Percentiles rank a stretch among this genome's conserved stretches.
phyloP scores from a whole-genome alignment of 2,113 vertebrate species.

The Suricata suricatta region DNA sequence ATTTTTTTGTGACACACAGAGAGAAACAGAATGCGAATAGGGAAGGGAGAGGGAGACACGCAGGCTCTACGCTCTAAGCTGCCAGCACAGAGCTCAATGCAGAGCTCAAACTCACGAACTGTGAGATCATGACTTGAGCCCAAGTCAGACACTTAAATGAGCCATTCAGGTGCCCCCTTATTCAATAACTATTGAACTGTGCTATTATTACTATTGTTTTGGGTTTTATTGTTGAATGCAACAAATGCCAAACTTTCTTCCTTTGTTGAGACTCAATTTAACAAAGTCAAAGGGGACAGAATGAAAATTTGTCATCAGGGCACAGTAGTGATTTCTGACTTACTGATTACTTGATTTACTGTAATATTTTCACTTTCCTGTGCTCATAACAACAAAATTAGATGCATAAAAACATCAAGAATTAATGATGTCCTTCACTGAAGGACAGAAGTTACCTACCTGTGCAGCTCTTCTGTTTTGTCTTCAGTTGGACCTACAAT shows the following conservation, averaged over 20 bases:
- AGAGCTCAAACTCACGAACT: no score
- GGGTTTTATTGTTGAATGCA: background rate
- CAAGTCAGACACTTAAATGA: no score
- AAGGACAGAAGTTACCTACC: slow-evolving; percentile 84
- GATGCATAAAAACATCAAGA: background rate
- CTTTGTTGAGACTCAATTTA: background rate
- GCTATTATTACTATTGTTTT: background rate
- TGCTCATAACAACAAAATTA: background rate
- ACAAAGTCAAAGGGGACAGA: background rate
- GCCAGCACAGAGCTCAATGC: no score
- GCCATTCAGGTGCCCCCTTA: background rate
- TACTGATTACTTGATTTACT: background rate
- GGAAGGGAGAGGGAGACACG: no score
- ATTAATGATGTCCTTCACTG: background rate
- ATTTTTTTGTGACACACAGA: no score
- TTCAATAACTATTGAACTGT: background rate
- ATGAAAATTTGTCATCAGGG: background rate
- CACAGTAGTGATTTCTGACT: slow-evolving; percentile 8
- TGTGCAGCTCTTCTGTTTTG: slow-evolving; percentile 98
- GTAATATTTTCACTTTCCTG: slow-evolving; percentile 20
- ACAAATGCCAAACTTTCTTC: slow-evolving; percentile 44
- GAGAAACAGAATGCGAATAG: no score
- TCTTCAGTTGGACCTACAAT: slow-evolving; percentile 93
- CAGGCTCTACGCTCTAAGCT: no score
- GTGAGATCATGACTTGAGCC: no score